Evolutionary conservation across 2,113 vertebrate genomes (phyloP), one percentile per base, ranked within the genome.

Genomic region (Echinops telfairi): DNA sequence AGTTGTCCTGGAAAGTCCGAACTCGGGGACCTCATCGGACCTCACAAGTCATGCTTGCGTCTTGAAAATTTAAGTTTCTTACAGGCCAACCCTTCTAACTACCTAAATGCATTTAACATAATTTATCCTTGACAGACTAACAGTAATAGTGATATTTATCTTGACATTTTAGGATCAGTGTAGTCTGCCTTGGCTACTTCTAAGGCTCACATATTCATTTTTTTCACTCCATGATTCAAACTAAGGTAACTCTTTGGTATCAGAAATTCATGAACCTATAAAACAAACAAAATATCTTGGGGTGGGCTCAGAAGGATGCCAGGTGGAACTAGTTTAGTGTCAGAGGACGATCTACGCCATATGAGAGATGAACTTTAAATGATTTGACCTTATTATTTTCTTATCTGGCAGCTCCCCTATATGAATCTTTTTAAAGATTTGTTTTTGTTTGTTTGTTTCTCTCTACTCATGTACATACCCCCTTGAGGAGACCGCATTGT

Each of bases 91-190:
- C 29, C 57, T 6, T 68, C 71, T 92, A 80, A 81, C 23, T 80
- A 80, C 77, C 62, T 23, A 87, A 98, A 98, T 96, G 98, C 98
- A 94, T 99, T 99, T 98, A 99, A 98, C 94, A 99, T 98, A 99
- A 99, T 99, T 96, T 99, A 99, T 98, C 98, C 99, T 98, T 98
- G 98, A 97, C 98, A 99, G 97, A 99, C 99, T 97, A 99, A 99
- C 98, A 99, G 98, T 98, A 99, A 99, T 83, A 98, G 98, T 98
- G 99, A 98, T 98, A 99, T 99, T 98, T 99, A 98, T 97, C 97
- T 99, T 97, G 98, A 99, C 97, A 99, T 98, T 96, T 97, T 99
- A 98, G 98, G 98, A 97, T 99, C 98, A 91, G 98, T 99, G 96
- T 99, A 98, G 98, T 99, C 98, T 93, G 98, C 98, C 81, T 98